A percentile compares a stretch with the other conserved stretches of the same genome.
phyloP scores from a whole-genome alignment of 2,888 invertebrate genomes.

The Pristionchus mayeri region DNA sequence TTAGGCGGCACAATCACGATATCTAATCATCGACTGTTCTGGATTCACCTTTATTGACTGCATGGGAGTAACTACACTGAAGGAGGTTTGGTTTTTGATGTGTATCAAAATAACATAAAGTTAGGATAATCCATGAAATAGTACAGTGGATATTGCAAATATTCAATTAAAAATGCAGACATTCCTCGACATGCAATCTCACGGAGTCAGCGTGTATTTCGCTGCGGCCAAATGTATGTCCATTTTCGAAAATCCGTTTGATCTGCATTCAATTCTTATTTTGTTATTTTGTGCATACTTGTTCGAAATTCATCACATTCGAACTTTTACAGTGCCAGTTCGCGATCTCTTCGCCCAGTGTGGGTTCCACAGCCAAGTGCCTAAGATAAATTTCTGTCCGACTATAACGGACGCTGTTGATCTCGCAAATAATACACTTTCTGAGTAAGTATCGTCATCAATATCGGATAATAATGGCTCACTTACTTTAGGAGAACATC shows the following conservation, averaged over 20 bases:
- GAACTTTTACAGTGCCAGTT: constrained; percentile 70
- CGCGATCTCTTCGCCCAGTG: constrained; percentile 71
- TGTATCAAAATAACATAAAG: no score
- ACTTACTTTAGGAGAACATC: no score
- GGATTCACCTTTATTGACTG: constrained; percentile 75
- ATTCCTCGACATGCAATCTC: constrained; percentile 62
- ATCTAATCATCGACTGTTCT: constrained; percentile 75
- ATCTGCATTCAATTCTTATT: neutral
- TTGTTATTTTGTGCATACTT: no score
- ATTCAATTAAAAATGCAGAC: constrained; percentile 53
- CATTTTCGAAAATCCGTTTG: no score
- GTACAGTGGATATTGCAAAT: neutral
- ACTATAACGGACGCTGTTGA: constrained; percentile 74
- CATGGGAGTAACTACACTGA: constrained; percentile 75
- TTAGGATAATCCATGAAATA: no score
- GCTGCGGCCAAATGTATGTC: constrained; percentile 72
- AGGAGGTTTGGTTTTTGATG: no score
- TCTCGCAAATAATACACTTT: no score
- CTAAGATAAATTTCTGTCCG: constrained; percentile 75
- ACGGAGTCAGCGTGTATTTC: constrained; percentile 72
- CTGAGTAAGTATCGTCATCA: no score
- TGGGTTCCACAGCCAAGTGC: constrained; percentile 72
- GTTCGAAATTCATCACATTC: no score
- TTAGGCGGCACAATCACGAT: constrained; percentile 53
- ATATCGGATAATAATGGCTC: no score